These are phyloP conservation scores for Peromyscus maniculatus DNA, from an alignment of 2,113 vertebrate species.

Conservation along the genomic window DNA sequence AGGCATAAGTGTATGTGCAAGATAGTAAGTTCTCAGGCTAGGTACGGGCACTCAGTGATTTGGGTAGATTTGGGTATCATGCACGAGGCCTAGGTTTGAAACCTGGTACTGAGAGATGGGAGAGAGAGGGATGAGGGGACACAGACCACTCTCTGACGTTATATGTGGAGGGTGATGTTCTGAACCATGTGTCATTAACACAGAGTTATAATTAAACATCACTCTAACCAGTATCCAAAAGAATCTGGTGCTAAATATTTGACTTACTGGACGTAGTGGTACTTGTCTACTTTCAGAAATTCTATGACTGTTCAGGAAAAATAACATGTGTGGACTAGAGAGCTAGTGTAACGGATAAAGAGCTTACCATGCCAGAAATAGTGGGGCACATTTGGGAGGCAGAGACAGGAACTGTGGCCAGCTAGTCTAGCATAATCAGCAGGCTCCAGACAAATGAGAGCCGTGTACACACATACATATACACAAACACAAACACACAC, in stretches of 20 bases:
- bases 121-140: neutral
- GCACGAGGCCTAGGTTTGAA: neutral
- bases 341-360: neutral
- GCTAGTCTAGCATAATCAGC: neutral
- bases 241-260: neutral
- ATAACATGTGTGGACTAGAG: neutral
- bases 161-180: too few species aligned
- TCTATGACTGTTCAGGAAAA: neutral
- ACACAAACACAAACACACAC: neutral
- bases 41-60: neutral
- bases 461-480: fast-evolving
- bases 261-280: neutral
- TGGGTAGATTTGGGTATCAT: neutral
- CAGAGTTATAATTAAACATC: neutral
- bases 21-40: neutral
- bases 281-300: slow-evolving; percentile 27
- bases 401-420: neutral
- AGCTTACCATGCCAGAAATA: neutral
- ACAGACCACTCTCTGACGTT: neutral
- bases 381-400: too few species aligned
- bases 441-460: neutral
- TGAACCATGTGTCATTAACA: neutral
- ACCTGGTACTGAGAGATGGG: neutral
- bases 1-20: neutral
- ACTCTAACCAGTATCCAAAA: neutral